Conservation (phyloP, 2,888 invertebrate species). For the Matsumyia berberina region DNA sequence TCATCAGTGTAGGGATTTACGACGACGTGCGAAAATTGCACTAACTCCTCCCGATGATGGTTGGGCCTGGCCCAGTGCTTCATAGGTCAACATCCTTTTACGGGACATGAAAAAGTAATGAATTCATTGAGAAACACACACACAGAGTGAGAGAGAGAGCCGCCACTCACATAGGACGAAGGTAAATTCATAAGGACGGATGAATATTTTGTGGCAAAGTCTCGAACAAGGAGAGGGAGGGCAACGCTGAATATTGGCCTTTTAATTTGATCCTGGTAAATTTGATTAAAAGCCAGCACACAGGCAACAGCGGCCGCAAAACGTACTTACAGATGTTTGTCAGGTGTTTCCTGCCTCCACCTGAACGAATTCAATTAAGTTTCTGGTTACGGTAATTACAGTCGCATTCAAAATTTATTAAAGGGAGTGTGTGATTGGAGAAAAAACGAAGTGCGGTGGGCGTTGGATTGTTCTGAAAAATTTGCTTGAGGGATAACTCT, state of each 20-base stretch:
- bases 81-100: slow-evolving; percentile 62
- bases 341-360: slow-evolving; percentile 67
- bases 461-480: no score
- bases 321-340: slow-evolving; percentile 65
- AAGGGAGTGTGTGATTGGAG: slow-evolving; percentile 33
- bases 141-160: slow-evolving; percentile 11
- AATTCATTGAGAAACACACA: slow-evolving; percentile 48
- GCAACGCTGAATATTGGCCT: slow-evolving; percentile 57
- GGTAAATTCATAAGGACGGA: slow-evolving; percentile 18
- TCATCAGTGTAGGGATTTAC: slow-evolving; percentile 48
- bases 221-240: neutral
- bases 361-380: slow-evolving; percentile 62
- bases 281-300: slow-evolving; percentile 72
- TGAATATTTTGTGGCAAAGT: slow-evolving; percentile 32
- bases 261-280: slow-evolving; percentile 73
- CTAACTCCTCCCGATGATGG: slow-evolving; percentile 11
- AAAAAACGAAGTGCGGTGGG: neutral
- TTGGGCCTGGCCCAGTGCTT: neutral
- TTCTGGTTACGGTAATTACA: slow-evolving; percentile 46
- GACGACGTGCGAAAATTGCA: slow-evolving; percentile 60
- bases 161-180: slow-evolving; percentile 7
- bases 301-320: slow-evolving; percentile 30
- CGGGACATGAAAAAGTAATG: slow-evolving; percentile 61
- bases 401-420: slow-evolving; percentile 37
- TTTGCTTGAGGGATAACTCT: neutral